These are phyloP conservation scores for Coregonus ussuriensis DNA, from an alignment of 2,797 vertebrate genomes.

Conservation along the genomic window DNA sequence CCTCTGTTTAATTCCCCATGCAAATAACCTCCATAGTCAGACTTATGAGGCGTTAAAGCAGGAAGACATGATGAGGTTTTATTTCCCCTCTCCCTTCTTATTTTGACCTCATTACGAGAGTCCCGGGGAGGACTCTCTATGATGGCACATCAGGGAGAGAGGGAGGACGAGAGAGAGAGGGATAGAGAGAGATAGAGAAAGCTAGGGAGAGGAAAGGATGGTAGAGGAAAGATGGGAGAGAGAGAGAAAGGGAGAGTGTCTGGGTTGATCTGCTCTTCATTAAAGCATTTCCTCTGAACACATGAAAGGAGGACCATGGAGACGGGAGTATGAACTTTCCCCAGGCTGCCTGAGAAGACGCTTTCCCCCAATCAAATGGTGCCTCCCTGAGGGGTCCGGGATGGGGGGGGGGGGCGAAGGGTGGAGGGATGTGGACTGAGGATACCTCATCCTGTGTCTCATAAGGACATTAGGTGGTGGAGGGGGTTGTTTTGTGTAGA, in stretches of 20 bases:
- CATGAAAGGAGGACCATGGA: slow-evolving; percentile 35
- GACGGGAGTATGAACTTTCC: slow-evolving; percentile 14
- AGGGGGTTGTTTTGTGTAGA: too few species aligned
- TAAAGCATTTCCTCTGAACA: slow-evolving; percentile 41
- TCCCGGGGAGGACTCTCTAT: slow-evolving; percentile 35
- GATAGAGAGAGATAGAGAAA: neutral
- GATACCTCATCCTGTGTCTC: too few species aligned
- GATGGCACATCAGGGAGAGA: slow-evolving; percentile 20
- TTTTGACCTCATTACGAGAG: slow-evolving; percentile 59
- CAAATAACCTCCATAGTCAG: slow-evolving; percentile 37
- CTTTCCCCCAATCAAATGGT: slow-evolving; percentile 10
- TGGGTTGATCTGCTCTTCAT: slow-evolving; percentile 34
- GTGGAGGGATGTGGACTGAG: too few species aligned
- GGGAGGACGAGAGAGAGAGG: neutral
- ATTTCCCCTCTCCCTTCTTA: slow-evolving; percentile 53
- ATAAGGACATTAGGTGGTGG: too few species aligned
- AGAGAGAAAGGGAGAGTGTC: neutral
- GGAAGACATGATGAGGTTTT: slow-evolving; percentile 51
- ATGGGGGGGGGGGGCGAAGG: neutral
- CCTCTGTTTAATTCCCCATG: slow-evolving; percentile 40
- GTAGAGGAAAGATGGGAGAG: neutral
- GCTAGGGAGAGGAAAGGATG: neutral
- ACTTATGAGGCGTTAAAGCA: slow-evolving; percentile 42
- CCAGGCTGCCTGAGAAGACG: neutral
- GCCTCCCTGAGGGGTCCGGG: too few species aligned